phyloP scores from a whole-genome alignment of 2,888 invertebrate genomes.

The Linyphia triangularis region DNA sequence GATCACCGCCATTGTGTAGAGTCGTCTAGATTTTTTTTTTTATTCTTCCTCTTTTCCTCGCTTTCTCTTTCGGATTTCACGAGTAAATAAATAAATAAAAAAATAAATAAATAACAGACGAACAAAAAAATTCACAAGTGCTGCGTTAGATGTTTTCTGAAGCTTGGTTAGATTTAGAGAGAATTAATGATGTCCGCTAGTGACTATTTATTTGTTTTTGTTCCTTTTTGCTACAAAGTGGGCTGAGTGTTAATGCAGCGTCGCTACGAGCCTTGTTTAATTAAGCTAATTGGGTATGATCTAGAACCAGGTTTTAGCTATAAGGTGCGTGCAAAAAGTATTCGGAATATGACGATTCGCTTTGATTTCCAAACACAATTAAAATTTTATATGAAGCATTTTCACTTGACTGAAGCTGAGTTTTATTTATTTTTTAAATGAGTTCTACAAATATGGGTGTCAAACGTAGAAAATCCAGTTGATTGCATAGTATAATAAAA shows the following conservation, averaged over 20 bases:
- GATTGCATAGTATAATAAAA: no score
- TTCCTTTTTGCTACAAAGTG: background rate
- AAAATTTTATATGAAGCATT: background rate
- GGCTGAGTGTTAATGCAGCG: conserved; percentile 26
- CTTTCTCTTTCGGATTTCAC: conserved; percentile 36
- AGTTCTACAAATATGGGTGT: no score
- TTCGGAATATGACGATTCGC: background rate
- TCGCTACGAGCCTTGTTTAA: conserved; percentile 20
- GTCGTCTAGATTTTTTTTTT: background rate
- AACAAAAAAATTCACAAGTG: conserved; percentile 46
- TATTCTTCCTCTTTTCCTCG: background rate
- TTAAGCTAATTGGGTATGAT: conserved; percentile 44
- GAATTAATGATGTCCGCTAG: conserved; percentile 43
- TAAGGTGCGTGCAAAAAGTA: background rate
- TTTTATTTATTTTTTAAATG: no score
- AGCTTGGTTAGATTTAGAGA: conserved; percentile 49
- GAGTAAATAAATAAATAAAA: conserved; percentile 47
- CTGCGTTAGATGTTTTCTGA: conserved; percentile 62
- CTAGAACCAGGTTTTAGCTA: background rate
- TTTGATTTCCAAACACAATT: background rate
- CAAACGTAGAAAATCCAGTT: no score
- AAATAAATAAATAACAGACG: conserved; percentile 6
- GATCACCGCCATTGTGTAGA: conserved; percentile 65
- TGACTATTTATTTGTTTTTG: conserved; percentile 8
- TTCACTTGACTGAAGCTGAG: background rate